These are phyloP conservation scores for Drosophila trichaetosa DNA, from an alignment of 2,888 invertebrate genomes.

Conservation along the genomic window DNA sequence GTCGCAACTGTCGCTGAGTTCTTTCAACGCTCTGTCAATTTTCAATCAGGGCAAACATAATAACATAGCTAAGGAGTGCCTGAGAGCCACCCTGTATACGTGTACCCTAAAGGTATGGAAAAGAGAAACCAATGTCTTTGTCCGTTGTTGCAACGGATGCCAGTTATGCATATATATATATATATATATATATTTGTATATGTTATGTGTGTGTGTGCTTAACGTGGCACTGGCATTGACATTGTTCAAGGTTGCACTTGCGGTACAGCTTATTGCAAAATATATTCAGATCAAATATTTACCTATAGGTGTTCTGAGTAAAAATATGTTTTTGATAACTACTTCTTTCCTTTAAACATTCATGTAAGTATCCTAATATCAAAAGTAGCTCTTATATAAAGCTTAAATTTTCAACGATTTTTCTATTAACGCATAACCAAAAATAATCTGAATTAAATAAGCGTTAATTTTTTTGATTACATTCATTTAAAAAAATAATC, in stretches of 20 bases:
- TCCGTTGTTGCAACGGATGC: slow-evolving; percentile 31
- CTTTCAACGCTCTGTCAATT: slow-evolving; percentile 51
- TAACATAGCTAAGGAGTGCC: slow-evolving; percentile 19
- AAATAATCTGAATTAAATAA: neutral
- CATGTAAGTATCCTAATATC: neutral
- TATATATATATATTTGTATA: neutral
- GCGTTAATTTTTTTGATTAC: neutral
- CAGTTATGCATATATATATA: neutral
- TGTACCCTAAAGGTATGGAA: slow-evolving; percentile 4
- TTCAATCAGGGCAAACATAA: slow-evolving; percentile 54
- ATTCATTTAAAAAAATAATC: neutral
- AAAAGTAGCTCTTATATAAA: neutral
- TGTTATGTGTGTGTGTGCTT: slow-evolving; percentile 15
- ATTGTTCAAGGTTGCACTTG: slow-evolving; percentile 62
- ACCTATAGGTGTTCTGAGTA: slow-evolving; percentile 1
- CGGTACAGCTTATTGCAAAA: slow-evolving; percentile 9
- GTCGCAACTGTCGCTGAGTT: slow-evolving; percentile 11
- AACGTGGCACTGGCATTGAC: slow-evolving; percentile 53
- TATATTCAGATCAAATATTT: slow-evolving; percentile 14
- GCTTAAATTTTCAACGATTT: neutral
- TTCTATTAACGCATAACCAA: neutral
- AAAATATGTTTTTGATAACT: neutral
- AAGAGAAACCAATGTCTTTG: slow-evolving; percentile 18
- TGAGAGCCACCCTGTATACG: neutral
- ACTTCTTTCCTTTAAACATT: neutral